Evolutionary conservation across 2,888 invertebrate species (phyloP), one percentile per base, ranked within the genome.

Genomic region (Tetragonula carbonaria): DNA sequence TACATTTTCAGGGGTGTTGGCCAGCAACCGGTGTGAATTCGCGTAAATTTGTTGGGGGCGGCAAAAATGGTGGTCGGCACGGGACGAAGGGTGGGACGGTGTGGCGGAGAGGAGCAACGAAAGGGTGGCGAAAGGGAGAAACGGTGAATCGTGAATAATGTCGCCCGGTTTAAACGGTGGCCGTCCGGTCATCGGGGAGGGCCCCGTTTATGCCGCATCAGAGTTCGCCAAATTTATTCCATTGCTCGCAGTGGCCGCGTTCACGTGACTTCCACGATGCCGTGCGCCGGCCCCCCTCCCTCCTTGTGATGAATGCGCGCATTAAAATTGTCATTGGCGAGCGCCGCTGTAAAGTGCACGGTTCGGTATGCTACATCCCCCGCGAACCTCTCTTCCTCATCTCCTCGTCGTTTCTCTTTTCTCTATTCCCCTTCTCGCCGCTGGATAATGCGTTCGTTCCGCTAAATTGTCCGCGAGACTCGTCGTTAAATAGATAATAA

Each of bases 161-260:
- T 89, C 45, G 85, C 87, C 45, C 89, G 87, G 91, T 90, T 89
- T 92, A 92, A 92, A 92, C 89, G 91, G 88, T 71, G 90, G 90
- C 81, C 85, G 87, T 90, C 90, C 90, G 91, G 91, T 92, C 90
- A 92, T 92, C 92, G 91, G 86, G 89, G 87, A 21, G 73, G 71
- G 66, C 80, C 85, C 88, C 92, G 90, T 92, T 92, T 92, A 92
- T 91, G 92, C 91, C 92, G 92, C 92, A 92, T 92, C 92, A 92
- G 91, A 92, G 91, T 92, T 91, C 91, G 88, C 90, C 88, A 91
- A 92, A 92, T 92, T 92, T 92, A 92, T 92, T 92, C 92, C 92
- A 90, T 89, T 89, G 90, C 91, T 86, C 87, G 80, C 33, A 33
- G 74, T 81, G 74, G 85, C 83, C 87, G 86, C 81, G 84, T 82